These are phyloP conservation scores for Aporrectodea caliginosa DNA, from an alignment of 1,140 invertebrate genomes.

Conservation along the genomic window DNA sequence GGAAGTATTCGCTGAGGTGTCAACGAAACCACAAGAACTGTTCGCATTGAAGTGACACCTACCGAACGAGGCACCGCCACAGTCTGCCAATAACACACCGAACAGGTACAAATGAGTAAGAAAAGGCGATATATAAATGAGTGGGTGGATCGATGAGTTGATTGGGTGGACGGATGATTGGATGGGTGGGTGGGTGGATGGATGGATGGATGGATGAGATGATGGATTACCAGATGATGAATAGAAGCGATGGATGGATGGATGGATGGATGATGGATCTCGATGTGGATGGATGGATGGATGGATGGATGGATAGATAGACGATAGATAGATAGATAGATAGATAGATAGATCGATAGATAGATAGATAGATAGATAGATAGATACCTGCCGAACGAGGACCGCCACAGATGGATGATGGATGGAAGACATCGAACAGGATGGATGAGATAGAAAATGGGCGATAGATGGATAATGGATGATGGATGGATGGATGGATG, in stretches of 20 bases:
- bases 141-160: too few relatives aligned
- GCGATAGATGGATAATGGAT: background rate
- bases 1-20: background rate
- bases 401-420: background rate
- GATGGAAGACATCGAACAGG: too few relatives aligned
- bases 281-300: background rate
- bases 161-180: too few relatives aligned
- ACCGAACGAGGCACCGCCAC: too few relatives aligned
- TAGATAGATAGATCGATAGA: background rate
- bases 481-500: background rate
- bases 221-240: background rate
- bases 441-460: background rate
- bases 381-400: too few relatives aligned
- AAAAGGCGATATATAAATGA: too few relatives aligned
- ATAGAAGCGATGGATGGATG: background rate
- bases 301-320: background rate
- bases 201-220: background rate
- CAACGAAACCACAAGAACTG: constrained; percentile 16
- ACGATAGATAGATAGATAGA: too few relatives aligned
- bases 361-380: background rate
- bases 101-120: too few relatives aligned
- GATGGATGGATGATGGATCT: background rate
- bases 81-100: too few relatives aligned
- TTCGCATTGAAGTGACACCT: background rate
- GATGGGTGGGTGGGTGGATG: too few relatives aligned